Percentiles rank a stretch among this genome's conserved stretches.
phyloP scores from a whole-genome alignment of 35 echinoderm and acorn worm species.

The Patiria miniata region DNA sequence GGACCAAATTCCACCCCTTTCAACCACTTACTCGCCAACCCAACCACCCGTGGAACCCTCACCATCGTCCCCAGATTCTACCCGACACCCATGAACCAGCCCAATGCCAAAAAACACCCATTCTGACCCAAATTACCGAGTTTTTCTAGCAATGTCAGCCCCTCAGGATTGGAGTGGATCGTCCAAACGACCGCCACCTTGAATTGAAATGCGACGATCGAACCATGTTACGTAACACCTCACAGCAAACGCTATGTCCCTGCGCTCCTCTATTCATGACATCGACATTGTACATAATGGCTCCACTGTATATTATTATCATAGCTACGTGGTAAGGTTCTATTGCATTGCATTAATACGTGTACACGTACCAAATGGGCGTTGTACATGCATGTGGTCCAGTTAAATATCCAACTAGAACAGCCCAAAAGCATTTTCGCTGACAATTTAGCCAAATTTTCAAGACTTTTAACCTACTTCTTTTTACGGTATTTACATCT shows the following conservation, averaged over 20 bases:
- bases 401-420: neutral
- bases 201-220: conserved; percentile 15
- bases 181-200: conserved; percentile 13
- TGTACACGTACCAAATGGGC: neutral
- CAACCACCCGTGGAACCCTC: no score
- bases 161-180: conserved; percentile 4
- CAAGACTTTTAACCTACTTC: no score
- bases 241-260: neutral
- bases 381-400: neutral
- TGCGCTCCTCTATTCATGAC: conserved; percentile 21
- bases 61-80: no score
- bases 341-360: neutral
- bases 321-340: neutral
- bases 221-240: conserved; percentile 1
- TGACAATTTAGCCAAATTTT: no score
- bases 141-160: neutral
- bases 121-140: no score
- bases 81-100: no score
- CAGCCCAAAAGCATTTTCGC: no score
- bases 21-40: neutral
- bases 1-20: neutral
- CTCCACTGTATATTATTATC: neutral
- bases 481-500: no score
- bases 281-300: conserved; percentile 26
- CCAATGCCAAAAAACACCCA: no score